A percentile compares a stretch with the other conserved stretches of the same genome.
phyloP scores from a whole-genome alignment of 2,888 invertebrate species.

The Idaea dimidiata region DNA sequence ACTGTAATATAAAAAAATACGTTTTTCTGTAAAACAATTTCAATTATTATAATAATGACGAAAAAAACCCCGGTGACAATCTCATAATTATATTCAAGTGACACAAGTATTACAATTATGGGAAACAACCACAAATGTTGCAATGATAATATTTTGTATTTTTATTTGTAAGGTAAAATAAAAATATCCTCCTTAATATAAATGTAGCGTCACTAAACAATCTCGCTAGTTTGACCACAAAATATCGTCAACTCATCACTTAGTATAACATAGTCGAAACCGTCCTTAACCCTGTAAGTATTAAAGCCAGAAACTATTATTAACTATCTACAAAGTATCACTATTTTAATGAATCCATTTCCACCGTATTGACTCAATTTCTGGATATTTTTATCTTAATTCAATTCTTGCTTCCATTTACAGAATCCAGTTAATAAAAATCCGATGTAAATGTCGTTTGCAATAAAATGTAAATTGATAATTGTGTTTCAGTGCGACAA shows the following conservation, averaged over 20 bases:
- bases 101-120: no score
- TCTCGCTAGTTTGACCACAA: background rate
- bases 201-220: background rate
- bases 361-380: background rate
- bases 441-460: background rate
- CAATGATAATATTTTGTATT: no score
- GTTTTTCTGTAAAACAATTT: no score
- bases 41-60: no score
- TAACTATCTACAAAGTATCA: background rate
- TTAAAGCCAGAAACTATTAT: background rate
- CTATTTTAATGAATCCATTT: background rate
- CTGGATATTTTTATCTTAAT: background rate
- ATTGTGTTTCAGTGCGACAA: constrained; percentile 27
- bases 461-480: background rate
- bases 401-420: background rate
- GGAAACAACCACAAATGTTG: no score
- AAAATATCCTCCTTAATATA: no score
- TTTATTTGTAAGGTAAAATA: no score
- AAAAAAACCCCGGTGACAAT: no score
- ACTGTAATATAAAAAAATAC: no score
- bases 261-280: background rate
- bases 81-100: no score
- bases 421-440: background rate
- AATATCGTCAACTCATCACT: background rate
- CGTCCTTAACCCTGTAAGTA: background rate